A percentile compares a stretch with the other conserved stretches of the same genome.
phyloP scores from a whole-genome alignment of 1,140 invertebrate species.

The Scaptomyza pallida region DNA sequence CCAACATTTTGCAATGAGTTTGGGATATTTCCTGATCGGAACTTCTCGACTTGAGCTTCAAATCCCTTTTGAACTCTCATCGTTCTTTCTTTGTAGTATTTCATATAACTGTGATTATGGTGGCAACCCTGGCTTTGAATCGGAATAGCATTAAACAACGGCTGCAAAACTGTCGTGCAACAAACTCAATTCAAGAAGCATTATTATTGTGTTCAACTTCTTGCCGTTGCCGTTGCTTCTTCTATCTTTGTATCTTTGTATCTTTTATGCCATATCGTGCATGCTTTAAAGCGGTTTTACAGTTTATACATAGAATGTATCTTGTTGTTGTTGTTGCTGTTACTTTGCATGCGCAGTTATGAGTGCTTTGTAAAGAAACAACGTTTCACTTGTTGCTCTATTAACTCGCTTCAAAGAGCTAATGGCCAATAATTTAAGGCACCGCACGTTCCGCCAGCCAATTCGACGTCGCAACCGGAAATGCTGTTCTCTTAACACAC shows the following conservation, averaged over 20 bases:
- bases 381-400: constrained; percentile 69
- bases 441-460: constrained; percentile 27
- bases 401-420: constrained; percentile 56
- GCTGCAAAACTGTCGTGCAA: constrained; percentile 18
- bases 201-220: background rate
- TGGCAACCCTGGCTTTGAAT: background rate
- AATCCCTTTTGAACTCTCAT: no score
- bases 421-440: constrained; percentile 58
- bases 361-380: constrained; percentile 28
- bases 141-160: constrained; percentile 17
- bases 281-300: constrained; percentile 20
- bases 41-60: no score
- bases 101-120: background rate
- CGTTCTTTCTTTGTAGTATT: no score
- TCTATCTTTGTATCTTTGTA: background rate
- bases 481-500: constrained; percentile 12
- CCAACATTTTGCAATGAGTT: no score
- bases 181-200: background rate
- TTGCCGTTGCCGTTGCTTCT: background rate
- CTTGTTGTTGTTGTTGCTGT: constrained; percentile 38
- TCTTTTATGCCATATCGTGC: background rate
- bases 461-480: constrained; percentile 29
- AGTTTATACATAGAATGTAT: constrained; percentile 45
- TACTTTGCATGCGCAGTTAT: constrained; percentile 73
- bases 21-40: no score